Evolutionary conservation across 2,888 invertebrate species (phyloP).

Genomic region (Polyploca ridens): DNA sequence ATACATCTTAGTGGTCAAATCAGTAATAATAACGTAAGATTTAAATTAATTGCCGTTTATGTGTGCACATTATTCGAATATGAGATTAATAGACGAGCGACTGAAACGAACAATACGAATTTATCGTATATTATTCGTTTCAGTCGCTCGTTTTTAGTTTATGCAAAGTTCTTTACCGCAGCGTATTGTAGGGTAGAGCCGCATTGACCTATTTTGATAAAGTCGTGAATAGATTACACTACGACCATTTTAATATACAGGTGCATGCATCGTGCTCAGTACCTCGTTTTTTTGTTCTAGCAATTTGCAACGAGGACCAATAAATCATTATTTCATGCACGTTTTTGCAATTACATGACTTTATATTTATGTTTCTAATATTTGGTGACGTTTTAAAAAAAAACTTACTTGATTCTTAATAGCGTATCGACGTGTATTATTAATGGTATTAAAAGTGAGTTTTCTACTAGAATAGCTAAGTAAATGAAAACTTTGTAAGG

Average conservation of each 20-base stretch:
- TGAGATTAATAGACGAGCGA: constrained; percentile 35
- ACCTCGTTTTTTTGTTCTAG: constrained; percentile 21
- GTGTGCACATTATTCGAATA: constrained; percentile 1
- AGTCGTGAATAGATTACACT: constrained; percentile 72
- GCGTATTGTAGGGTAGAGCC: constrained; percentile 59
- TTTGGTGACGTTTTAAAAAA: neutral
- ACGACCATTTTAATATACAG: constrained; percentile 61
- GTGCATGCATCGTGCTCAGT: constrained; percentile 45
- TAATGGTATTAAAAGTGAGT: constrained; percentile 17
- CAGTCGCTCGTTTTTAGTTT: no score
- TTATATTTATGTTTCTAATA: neutral
- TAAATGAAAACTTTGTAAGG: constrained; percentile 78
- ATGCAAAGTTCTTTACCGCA: constrained; percentile 53
- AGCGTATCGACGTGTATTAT: neutral
- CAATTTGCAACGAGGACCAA: constrained; percentile 4
- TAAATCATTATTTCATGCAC: neutral
- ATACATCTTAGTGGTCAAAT: neutral
- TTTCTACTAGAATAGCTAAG: constrained; percentile 37
- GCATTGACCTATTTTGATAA: constrained; percentile 83
- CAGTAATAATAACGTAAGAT: neutral
- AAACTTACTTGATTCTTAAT: neutral
- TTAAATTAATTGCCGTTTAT: neutral
- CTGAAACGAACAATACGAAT: constrained; percentile 54
- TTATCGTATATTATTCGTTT: no score
- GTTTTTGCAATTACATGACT: neutral